Evolutionary conservation across 2,797 vertebrate genomes (phyloP).

Genomic region (Pseudocheirus occidentalis): DNA sequence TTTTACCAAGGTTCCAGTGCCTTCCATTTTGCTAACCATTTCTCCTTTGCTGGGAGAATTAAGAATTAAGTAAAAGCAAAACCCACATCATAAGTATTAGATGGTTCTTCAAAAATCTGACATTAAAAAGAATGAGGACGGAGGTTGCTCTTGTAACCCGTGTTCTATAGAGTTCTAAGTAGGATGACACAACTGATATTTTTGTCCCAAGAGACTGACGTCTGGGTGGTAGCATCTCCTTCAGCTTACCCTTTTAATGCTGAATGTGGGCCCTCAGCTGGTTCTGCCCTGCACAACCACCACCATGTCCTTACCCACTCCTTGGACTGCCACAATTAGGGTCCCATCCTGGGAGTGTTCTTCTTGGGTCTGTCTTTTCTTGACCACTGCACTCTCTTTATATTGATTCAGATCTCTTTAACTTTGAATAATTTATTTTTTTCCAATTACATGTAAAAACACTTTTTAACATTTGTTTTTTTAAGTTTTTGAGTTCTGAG

Average conservation of each 20-base stretch:
- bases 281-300: not conserved
- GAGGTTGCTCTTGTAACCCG: not conserved
- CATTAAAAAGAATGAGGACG: not conserved
- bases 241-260: not conserved
- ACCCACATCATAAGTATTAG: not conserved
- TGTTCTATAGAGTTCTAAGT: not conserved
- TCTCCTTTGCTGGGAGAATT: not conserved
- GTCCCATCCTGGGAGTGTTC: not conserved
- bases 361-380: not conserved
- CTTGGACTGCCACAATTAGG: not conserved
- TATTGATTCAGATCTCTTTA: not conserved
- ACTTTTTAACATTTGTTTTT: not conserved
- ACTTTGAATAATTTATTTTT: not conserved
- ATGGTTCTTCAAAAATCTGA: not conserved
- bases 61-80: not conserved
- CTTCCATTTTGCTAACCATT: not conserved
- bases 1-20: not conserved
- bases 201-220: not conserved
- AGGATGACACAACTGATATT: not conserved
- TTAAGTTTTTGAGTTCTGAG: not conserved
- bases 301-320: not conserved
- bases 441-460: not conserved
- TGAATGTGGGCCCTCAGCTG: not conserved
- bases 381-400: not conserved
- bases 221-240: not conserved